Evolutionary conservation across 2,888 invertebrate species (phyloP).

Genomic region (Ditylenchus weischeri): DNA sequence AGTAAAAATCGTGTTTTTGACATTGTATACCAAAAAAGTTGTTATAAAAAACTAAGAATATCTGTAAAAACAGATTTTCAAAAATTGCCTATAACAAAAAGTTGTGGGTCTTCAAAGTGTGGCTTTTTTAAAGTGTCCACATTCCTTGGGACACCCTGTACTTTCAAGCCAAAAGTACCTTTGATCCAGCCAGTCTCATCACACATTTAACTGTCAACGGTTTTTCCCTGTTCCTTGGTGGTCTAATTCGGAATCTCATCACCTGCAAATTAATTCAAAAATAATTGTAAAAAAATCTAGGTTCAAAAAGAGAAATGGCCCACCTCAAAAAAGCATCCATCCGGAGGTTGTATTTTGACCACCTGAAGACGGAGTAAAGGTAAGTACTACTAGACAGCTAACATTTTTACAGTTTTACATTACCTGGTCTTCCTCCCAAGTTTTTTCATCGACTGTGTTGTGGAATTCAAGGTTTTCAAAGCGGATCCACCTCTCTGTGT

Average conservation of each 20-base stretch:
- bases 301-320: background rate
- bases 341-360: conserved; percentile 57
- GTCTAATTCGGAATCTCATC: conserved; percentile 72
- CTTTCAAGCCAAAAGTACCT: conserved; percentile 31
- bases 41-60: no score
- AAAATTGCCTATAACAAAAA: no score
- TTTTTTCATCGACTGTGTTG: conserved; percentile 77
- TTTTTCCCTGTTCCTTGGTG: conserved; percentile 90
- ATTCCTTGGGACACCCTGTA: no score
- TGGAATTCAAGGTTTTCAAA: conserved; percentile 91
- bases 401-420: no score
- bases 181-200: conserved; percentile 58
- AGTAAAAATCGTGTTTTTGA: no score
- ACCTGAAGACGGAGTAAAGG: conserved; percentile 32
- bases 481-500: conserved; percentile 98
- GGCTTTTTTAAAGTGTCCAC: no score
- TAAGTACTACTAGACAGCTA: no score
- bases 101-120: no score
- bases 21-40: no score
- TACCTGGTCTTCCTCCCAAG: conserved; percentile 29
- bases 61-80: no score
- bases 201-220: conserved; percentile 88
- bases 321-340: conserved; percentile 57
- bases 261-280: conserved; percentile 32
- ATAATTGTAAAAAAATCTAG: background rate